Percentiles rank a stretch among this genome's conserved stretches.
Conservation (phyloP, 2,888 invertebrate species). For the Clepsis dumicolana region DNA sequence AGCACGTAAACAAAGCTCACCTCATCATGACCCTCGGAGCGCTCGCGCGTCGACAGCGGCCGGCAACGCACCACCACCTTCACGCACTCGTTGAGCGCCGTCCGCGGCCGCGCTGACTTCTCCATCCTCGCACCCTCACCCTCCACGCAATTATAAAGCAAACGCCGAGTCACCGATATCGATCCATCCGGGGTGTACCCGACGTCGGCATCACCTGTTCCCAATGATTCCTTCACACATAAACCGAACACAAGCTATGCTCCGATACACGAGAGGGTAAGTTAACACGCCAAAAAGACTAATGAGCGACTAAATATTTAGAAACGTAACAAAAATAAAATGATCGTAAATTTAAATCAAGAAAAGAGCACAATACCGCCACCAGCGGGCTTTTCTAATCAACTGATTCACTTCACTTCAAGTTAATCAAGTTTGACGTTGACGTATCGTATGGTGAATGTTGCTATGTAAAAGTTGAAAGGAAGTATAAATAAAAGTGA, state of each 20-base stretch:
- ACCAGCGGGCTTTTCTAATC: conserved; percentile 69
- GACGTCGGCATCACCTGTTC: conserved; percentile 76
- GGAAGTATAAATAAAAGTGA: not conserved
- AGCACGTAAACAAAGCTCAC: conserved; percentile 66
- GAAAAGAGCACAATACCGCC: conserved; percentile 62
- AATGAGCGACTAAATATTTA: conserved; percentile 70
- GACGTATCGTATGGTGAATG: conserved; percentile 42
- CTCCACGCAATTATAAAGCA: conserved; percentile 63
- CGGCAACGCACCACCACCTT: conserved; percentile 99
- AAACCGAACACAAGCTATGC: conserved; percentile 47
- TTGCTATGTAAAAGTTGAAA: conserved; percentile 22
- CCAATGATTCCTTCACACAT: conserved; percentile 54
- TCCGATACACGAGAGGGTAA: conserved; percentile 53
- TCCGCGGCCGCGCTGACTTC: conserved; percentile 81
- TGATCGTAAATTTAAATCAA: conserved; percentile 73
- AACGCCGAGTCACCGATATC: conserved; percentile 79
- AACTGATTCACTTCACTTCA: conserved; percentile 71
- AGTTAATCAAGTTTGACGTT: conserved; percentile 57
- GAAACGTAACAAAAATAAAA: conserved; percentile 70
- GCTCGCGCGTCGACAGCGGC: conserved; percentile 96
- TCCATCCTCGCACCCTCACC: conserved; percentile 75
- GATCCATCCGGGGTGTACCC: conserved; percentile 80
- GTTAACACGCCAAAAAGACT: conserved; percentile 58
- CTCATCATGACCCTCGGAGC: conserved; percentile 89
- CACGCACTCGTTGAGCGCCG: conserved; percentile 92